Evolutionary conservation across 2,113 vertebrate species (phyloP).

Genomic region (Colius striatus): DNA sequence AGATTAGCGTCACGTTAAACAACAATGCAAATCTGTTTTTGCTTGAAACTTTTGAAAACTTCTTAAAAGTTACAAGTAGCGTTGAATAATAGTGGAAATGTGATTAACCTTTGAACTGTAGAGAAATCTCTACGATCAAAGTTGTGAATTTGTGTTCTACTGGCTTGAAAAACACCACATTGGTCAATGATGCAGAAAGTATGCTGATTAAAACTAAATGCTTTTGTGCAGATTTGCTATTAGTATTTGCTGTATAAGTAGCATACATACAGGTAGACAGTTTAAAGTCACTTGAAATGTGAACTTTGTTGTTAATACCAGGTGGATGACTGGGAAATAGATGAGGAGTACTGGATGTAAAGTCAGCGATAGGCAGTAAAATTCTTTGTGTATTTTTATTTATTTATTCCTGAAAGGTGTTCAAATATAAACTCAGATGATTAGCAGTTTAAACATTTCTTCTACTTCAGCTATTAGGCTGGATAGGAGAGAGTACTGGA

Average conservation of each 20-base stretch:
- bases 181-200: constrained; percentile 36
- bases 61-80: not conserved
- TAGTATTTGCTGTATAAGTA: not conserved
- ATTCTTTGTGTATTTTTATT: not conserved
- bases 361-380: not conserved
- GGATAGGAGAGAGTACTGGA: not conserved
- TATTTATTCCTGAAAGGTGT: not conserved
- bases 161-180: not conserved
- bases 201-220: not conserved
- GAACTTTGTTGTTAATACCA: not conserved
- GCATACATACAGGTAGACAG: not conserved
- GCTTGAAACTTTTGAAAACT: not conserved
- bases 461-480: not conserved
- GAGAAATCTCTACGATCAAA: not conserved
- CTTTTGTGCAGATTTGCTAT: not conserved
- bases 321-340: not conserved
- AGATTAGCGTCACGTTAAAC: not conserved
- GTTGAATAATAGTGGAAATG: not conserved
- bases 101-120: not conserved
- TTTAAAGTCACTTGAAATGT: not conserved
- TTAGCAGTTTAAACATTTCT: not conserved
- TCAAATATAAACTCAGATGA: not conserved
- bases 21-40: not conserved
- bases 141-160: not conserved
- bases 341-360: not conserved